Conservation (phyloP, 2,113 vertebrate species). For the Buteo buteo region DNA sequence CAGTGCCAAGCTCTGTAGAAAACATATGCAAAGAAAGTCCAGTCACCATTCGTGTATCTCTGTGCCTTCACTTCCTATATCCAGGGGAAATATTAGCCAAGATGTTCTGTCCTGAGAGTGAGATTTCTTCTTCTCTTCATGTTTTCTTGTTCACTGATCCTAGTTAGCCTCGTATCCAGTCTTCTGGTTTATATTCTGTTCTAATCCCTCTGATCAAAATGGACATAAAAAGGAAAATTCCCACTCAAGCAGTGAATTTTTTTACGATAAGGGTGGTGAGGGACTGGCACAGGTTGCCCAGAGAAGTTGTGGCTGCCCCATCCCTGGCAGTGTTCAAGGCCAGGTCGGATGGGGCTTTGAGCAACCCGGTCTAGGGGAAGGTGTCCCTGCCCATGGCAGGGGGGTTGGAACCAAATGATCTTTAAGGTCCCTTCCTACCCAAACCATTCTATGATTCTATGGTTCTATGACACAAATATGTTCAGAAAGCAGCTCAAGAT, state of each 20-base stretch:
- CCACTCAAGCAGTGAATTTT: background rate
- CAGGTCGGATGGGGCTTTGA: background rate
- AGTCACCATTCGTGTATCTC: background rate
- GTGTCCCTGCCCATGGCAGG: background rate
- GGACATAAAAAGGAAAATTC: background rate
- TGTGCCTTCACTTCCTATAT: background rate
- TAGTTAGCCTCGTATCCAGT: background rate
- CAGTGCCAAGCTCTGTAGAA: background rate
- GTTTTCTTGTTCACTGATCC: background rate
- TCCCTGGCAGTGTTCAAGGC: background rate
- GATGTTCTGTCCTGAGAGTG: background rate
- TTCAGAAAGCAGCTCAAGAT: background rate
- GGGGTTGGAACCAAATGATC: background rate
- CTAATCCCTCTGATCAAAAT: background rate
- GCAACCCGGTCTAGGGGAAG: background rate
- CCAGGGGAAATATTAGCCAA: background rate
- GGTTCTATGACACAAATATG: background rate
- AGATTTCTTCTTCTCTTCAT: background rate
- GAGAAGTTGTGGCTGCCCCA: background rate
- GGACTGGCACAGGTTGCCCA: background rate
- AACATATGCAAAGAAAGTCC: background rate
- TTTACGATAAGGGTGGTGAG: background rate
- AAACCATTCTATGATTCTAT: background rate
- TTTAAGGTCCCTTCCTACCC: background rate
- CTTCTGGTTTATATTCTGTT: background rate